Conservation (phyloP, 2,888 invertebrate species). For the Aromia moschata region DNA sequence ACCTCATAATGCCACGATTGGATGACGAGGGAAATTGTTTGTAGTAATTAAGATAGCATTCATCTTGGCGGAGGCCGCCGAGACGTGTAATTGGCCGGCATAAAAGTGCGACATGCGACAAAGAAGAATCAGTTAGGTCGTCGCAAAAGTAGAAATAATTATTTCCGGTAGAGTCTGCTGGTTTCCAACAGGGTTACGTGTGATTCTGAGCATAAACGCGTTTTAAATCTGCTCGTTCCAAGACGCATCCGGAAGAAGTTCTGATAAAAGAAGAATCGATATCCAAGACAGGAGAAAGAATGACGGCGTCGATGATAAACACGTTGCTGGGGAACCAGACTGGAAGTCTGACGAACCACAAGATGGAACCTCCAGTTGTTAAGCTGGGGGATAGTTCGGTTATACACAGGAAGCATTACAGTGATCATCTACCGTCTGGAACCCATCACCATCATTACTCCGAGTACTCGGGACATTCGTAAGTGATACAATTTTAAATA, state of each 20-base stretch:
- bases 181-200: slow-evolving; percentile 29
- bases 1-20: too few species aligned
- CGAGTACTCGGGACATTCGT: slow-evolving; percentile 27
- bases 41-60: background rate
- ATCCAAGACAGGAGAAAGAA: slow-evolving; percentile 7
- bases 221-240: background rate
- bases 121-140: slow-evolving; percentile 18
- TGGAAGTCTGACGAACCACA: slow-evolving; percentile 23
- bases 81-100: slow-evolving; percentile 2
- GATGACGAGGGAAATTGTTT: too few species aligned
- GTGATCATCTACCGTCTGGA: slow-evolving; percentile 39
- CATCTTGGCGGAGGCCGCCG: background rate
- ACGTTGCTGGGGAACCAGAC: slow-evolving; percentile 34
- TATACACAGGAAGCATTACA: slow-evolving; percentile 48
- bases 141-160: slow-evolving; percentile 22
- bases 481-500: background rate
- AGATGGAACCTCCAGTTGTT: slow-evolving; percentile 14
- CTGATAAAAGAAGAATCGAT: too few species aligned
- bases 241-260: background rate
- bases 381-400: slow-evolving; percentile 32
- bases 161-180: slow-evolving; percentile 33
- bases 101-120: slow-evolving; percentile 7
- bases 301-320: slow-evolving; percentile 38
- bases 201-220: slow-evolving; percentile 8
- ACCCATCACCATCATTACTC: slow-evolving; percentile 44